phyloP scores from a whole-genome alignment of 1,140 invertebrate genomes.

The Pseudomyrmex dendroicus region DNA sequence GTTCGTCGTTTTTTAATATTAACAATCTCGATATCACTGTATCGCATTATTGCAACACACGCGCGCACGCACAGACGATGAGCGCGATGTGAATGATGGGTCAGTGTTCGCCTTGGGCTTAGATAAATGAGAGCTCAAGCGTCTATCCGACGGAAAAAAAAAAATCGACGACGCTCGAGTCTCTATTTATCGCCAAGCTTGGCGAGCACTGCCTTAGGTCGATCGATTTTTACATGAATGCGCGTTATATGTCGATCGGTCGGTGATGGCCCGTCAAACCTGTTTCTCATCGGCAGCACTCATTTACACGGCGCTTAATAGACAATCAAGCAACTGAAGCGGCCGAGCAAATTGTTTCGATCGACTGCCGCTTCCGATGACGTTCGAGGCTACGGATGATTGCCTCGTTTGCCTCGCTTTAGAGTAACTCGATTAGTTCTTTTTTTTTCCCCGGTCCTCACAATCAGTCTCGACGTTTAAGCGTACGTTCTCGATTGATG shows the following conservation, averaged over 20 bases:
- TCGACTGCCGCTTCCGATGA: constrained; percentile 80
- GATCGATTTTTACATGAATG: constrained; percentile 59
- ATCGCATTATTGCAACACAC: not conserved
- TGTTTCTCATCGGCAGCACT: constrained; percentile 67
- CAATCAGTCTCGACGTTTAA: constrained; percentile 33
- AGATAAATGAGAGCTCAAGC: too few species aligned
- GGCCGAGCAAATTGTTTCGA: constrained; percentile 82
- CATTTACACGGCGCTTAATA: constrained; percentile 81
- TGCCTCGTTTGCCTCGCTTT: constrained; percentile 60
- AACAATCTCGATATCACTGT: not conserved
- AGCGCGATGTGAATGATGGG: not conserved
- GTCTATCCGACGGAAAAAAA: too few species aligned
- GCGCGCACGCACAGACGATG: not conserved
- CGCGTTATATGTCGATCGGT: constrained; percentile 48
- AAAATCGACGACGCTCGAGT: too few species aligned
- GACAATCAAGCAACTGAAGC: constrained; percentile 79
- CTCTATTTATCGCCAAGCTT: not conserved
- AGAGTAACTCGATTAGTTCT: constrained; percentile 72
- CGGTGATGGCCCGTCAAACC: constrained; percentile 50
- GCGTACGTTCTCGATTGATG: constrained; percentile 21
- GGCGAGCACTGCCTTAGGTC: not conserved
- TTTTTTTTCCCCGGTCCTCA: constrained; percentile 22
- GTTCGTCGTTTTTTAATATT: too few species aligned
- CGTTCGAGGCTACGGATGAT: constrained; percentile 65
- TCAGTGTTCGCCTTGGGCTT: too few species aligned